These are phyloP conservation scores for Cisticola juncidis DNA, from an alignment of 2,113 vertebrate species.

Conservation along the genomic window DNA sequence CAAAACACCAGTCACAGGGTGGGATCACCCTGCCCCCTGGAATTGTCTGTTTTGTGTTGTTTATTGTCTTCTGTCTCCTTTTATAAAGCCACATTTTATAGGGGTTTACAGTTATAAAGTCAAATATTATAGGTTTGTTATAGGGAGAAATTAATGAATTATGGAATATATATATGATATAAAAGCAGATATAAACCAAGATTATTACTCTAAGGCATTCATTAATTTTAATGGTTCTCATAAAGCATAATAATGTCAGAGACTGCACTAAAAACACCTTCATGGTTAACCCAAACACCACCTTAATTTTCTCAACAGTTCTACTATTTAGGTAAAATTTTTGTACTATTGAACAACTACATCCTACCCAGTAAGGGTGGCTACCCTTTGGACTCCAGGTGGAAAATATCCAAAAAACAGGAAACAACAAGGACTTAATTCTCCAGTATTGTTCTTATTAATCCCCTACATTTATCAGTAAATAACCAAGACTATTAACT, in stretches of 20 bases:
- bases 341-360: background rate
- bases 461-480: background rate
- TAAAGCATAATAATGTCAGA: background rate
- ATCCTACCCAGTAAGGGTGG: background rate
- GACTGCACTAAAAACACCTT: background rate
- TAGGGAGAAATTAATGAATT: background rate
- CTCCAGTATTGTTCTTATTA: background rate
- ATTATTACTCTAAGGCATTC: background rate
- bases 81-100: background rate
- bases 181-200: background rate
- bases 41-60: background rate
- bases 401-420: background rate
- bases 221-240: background rate
- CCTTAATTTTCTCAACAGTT: background rate
- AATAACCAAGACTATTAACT: background rate
- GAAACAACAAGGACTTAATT: background rate
- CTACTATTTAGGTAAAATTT: background rate
- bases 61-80: background rate
- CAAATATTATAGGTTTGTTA: background rate
- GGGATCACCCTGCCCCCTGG: background rate
- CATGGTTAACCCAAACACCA: background rate
- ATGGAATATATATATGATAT: background rate
- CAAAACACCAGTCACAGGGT: background rate
- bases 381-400: background rate
- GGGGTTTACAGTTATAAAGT: background rate